A percentile compares a stretch with the other conserved stretches of the same genome.
Evolutionary conservation across 2,797 vertebrate genomes (phyloP).

Genomic region (Lemur catta): DNA sequence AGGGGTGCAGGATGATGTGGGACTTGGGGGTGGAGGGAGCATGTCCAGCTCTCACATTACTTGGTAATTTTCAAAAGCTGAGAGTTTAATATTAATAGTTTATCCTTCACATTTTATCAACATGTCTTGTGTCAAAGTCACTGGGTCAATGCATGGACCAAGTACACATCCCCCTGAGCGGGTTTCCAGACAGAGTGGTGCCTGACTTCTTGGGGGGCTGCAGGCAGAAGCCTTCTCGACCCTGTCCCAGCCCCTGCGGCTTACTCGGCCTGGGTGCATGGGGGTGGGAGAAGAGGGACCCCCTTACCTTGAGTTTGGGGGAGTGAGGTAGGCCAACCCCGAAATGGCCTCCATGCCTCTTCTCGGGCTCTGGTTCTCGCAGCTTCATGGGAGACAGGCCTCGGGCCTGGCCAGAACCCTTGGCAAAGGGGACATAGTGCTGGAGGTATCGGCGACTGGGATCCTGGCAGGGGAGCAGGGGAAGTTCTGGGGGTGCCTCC

Average conservation of each 20-base stretch:
- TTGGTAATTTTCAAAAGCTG: neutral
- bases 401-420: constrained; percentile 19
- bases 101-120: neutral
- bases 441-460: neutral
- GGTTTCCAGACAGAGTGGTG: neutral
- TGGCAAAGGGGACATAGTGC: constrained; percentile 10
- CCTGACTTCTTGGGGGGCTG: neutral
- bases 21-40: neutral
- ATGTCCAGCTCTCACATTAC: neutral
- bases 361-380: constrained; percentile 46
- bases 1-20: neutral
- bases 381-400: neutral
- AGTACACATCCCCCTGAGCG: neutral
- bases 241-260: neutral
- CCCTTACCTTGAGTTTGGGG: constrained; percentile 71
- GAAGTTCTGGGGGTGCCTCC: neutral
- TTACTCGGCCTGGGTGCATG: neutral
- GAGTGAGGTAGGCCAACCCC: constrained; percentile 29
- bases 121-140: neutral
- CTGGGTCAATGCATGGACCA: no score
- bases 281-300: neutral
- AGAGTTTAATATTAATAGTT: neutral
- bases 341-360: constrained; percentile 9
- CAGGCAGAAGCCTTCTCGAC: neutral
- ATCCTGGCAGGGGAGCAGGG: constrained; percentile 41